phyloP scores from a whole-genome alignment of 2,888 invertebrate species.

The Metalampra italica region DNA sequence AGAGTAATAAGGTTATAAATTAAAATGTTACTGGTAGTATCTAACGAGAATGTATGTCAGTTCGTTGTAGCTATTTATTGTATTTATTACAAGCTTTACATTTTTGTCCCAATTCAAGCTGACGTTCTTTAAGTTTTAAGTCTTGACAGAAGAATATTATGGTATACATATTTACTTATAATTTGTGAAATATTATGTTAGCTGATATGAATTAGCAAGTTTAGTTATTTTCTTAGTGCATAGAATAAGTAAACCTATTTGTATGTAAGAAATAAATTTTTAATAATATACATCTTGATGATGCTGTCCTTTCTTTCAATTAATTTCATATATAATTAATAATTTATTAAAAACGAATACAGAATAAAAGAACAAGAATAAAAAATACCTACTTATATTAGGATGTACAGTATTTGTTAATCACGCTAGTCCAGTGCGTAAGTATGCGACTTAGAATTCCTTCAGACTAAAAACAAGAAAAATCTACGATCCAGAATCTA shows the following conservation, averaged over 20 bases:
- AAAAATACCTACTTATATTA: too few relatives aligned
- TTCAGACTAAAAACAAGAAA: too few relatives aligned
- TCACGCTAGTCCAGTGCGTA: too few relatives aligned
- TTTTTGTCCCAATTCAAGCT: constrained; percentile 49
- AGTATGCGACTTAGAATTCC: too few relatives aligned
- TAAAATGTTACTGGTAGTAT: constrained; percentile 38
- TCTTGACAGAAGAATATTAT: constrained; percentile 44
- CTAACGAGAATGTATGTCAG: constrained; percentile 50
- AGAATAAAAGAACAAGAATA: too few relatives aligned
- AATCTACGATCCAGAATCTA: too few relatives aligned
- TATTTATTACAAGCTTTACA: constrained; percentile 65
- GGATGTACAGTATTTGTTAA: too few relatives aligned
- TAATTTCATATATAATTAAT: not conserved
- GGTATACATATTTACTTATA: constrained; percentile 36
- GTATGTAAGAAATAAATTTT: constrained; percentile 75
- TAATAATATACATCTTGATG: constrained; percentile 50
- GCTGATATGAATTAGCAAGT: constrained; percentile 66
- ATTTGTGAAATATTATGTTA: constrained; percentile 68
- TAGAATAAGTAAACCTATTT: constrained; percentile 69
- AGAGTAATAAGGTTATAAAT: constrained; percentile 60
- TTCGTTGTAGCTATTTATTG: constrained; percentile 68
- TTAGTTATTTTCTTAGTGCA: constrained; percentile 57
- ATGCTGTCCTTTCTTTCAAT: constrained; percentile 16
- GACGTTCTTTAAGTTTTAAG: constrained; percentile 45
- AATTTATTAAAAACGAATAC: too few relatives aligned